Percentiles rank a stretch among this genome's conserved stretches.
These are phyloP conservation scores for Melanerpes formicivorus DNA, from an alignment of 2,113 vertebrate genomes.

Conservation along the genomic window DNA sequence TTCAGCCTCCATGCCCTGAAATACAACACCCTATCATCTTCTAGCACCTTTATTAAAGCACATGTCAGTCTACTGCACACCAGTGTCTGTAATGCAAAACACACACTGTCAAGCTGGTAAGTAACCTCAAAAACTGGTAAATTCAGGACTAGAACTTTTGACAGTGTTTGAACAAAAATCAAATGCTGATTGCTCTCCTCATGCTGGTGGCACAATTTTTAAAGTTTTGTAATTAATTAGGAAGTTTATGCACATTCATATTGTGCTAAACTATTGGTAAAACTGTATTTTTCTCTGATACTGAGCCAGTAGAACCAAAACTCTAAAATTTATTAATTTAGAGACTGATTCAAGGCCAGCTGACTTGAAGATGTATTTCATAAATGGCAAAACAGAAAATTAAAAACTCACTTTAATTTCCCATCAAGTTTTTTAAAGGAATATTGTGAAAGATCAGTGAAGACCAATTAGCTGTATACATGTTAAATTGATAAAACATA, in stretches of 20 bases:
- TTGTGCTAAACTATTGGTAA: background rate
- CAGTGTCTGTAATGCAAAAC: background rate
- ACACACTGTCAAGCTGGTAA: background rate
- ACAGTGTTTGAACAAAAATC: background rate
- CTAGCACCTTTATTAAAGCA: background rate
- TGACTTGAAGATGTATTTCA: background rate
- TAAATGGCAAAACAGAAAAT: background rate
- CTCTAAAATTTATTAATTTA: background rate
- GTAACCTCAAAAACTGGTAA: background rate
- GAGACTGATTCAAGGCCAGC: background rate
- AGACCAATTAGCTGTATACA: background rate
- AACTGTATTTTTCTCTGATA: background rate
- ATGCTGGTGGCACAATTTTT: background rate
- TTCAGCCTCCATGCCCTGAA: background rate
- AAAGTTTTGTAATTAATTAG: background rate
- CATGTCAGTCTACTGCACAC: background rate
- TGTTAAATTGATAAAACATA: background rate
- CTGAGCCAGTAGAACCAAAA: background rate
- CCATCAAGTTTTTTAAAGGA: background rate
- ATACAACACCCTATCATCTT: background rate
- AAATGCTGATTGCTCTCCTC: background rate
- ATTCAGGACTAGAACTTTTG: background rate
- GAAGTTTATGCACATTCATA: background rate
- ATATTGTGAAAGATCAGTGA: background rate
- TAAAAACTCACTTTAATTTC: background rate